Percentiles rank a stretch among this genome's conserved stretches.
These are phyloP conservation scores for Saccopteryx leptura DNA, from an alignment of 2,113 vertebrate species.

Conservation along the genomic window DNA sequence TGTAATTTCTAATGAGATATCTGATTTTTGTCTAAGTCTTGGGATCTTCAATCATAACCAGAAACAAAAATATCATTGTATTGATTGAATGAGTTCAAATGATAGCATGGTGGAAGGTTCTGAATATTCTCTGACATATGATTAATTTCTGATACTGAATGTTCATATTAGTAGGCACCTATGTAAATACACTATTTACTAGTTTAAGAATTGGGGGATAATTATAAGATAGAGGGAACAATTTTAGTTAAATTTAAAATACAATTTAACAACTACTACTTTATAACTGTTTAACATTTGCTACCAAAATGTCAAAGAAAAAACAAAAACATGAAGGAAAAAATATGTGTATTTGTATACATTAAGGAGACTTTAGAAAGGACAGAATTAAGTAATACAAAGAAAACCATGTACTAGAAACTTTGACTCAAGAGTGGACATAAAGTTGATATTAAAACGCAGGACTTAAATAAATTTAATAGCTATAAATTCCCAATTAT, in stretches of 20 bases:
- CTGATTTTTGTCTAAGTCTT: neutral
- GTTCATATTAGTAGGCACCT: neutral
- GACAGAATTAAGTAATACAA: neutral
- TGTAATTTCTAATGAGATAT: neutral
- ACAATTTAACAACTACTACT: neutral
- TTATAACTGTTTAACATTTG: slow-evolving; percentile 9
- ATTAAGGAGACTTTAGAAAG: neutral
- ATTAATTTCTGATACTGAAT: neutral
- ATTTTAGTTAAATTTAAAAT: neutral
- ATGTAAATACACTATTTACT: neutral
- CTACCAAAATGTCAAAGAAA: neutral
- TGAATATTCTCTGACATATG: neutral
- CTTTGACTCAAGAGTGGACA: neutral
- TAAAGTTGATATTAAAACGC: slow-evolving; percentile 1
- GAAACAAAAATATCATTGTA: neutral
- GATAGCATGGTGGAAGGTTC: neutral
- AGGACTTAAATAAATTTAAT: slow-evolving; percentile 32
- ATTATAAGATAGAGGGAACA: neutral
- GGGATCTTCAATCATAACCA: neutral
- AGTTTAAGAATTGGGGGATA: neutral
- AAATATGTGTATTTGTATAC: neutral
- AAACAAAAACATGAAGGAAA: neutral
- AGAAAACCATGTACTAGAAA: neutral
- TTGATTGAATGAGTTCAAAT: neutral
- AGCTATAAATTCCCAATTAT: neutral